Conservation (phyloP, 2,113 vertebrate genomes). For the Labrus mixtus region DNA sequence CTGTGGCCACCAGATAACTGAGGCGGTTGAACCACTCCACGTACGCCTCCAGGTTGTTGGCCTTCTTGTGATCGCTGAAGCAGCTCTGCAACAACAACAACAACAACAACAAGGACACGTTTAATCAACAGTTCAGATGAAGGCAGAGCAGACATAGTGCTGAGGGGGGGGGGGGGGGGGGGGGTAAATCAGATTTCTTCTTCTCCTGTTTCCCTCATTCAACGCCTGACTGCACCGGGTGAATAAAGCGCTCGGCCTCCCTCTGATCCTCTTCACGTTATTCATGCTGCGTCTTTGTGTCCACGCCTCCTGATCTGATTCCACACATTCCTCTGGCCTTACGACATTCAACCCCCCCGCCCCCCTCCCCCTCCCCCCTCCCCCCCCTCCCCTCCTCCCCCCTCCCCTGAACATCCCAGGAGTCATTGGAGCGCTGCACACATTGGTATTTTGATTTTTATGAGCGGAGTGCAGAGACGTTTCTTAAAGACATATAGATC, state of each 20-base stretch:
- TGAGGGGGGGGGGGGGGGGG: too few relatives aligned
- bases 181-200: constrained; percentile 13
- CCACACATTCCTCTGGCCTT: constrained; percentile 76
- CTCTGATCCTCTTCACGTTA: constrained; percentile 26
- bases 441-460: too few relatives aligned
- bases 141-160: too few relatives aligned
- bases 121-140: constrained; percentile 8
- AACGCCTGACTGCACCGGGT: constrained; percentile 8
- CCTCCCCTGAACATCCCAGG: too few relatives aligned
- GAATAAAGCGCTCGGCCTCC: constrained; percentile 27
- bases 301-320: constrained; percentile 68
- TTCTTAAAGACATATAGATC: too few relatives aligned
- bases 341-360: constrained; percentile 29
- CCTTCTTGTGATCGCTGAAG: constrained; percentile 89
- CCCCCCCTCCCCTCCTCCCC: too few relatives aligned
- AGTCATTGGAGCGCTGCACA: too few relatives aligned
- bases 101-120: neutral
- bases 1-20: constrained; percentile 95
- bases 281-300: constrained; percentile 62
- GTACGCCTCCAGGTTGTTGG: constrained; percentile 91
- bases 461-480: too few relatives aligned
- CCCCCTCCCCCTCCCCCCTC: constrained; percentile 17
- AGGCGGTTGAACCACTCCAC: constrained; percentile 98
- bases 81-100: constrained; percentile 80
- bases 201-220: neutral